Base-by-base conservation (phyloP, 1,140 invertebrate genomes). In the Lasioglossum baleicum region DNA sequence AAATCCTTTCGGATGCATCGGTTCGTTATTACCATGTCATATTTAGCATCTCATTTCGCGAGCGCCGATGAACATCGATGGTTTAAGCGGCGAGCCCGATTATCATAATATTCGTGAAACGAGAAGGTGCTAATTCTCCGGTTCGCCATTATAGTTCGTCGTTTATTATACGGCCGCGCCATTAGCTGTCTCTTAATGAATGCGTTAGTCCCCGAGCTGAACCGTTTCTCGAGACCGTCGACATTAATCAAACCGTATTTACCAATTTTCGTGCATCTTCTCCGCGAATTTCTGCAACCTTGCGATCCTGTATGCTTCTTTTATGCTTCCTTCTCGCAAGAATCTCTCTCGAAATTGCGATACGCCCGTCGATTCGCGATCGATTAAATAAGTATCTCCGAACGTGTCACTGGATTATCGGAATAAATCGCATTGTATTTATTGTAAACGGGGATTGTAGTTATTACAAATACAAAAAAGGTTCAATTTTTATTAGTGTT, bases 51-150 rank as follows among this genome's bases (percentile, higher is more conserved):
- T 17, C 67, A 78, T 44, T n/a, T 35, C 17, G 15, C 15, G 68
- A 58, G 13, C 48, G 48, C 40, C 66, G 40, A 75, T 53, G 48
- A 65, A 67, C n/a, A 35, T 26, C 35, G 63, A 26, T 17, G 72
- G 13, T 35, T 17, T n/a, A 35, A n/a, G 8, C 53, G 48, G 61
- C 42, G 35, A 7, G 15, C 11, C 15, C 60, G 70, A 78, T 71
- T 77, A 77, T 78, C 75, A 44, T 51, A 69, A 78, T 72, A 71
- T 78, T 15, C 58, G 31, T 2, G 44, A 72, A 51, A 22, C 26
- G 31, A 26, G 67, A 64, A 65, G n/a, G 75, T 64, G 76, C 22
- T 53, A 72, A 65, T 78, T 78, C 35, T 40, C 60, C 22, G 17
- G 53, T 72, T 51, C 58, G 40, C 48, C 48, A 17, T 13, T 40